Conservation (phyloP, 2,888 invertebrate species). For the Malacosoma neustria region DNA sequence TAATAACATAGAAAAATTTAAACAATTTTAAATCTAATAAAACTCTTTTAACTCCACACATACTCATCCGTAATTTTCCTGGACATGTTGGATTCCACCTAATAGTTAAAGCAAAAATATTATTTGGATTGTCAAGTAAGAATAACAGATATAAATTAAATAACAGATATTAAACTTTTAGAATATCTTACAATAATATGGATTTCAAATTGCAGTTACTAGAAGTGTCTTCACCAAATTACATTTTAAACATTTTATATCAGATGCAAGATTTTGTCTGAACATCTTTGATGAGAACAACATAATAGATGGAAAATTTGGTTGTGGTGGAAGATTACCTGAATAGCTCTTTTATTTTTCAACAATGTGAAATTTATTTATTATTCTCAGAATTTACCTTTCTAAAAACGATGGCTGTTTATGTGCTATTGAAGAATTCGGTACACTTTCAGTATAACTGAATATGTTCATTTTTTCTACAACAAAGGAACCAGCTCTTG, state of each 20-base stretch:
- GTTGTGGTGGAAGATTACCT: too few species aligned
- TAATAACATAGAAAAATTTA: background rate
- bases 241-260: background rate
- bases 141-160: too few species aligned
- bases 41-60: conserved; percentile 17
- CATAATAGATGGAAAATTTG: too few species aligned
- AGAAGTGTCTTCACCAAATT: conserved; percentile 4
- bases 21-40: background rate
- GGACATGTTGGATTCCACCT: conserved; percentile 34
- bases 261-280: background rate
- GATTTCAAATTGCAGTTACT: too few species aligned
- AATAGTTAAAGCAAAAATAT: conserved; percentile 27
- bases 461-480: conserved; percentile 84
- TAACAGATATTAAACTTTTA: too few species aligned
- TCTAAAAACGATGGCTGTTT: conserved; percentile 69
- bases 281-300: background rate
- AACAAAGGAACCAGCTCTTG: conserved; percentile 86
- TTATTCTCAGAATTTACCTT: conserved; percentile 45
- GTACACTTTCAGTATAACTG: conserved; percentile 64
- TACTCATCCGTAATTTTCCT: conserved; percentile 36
- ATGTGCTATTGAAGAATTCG: conserved; percentile 53
- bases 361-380: too few species aligned
- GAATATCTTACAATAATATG: too few species aligned
- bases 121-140: too few species aligned
- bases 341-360: too few species aligned